phyloP scores from a whole-genome alignment of 1,140 invertebrate species.

The Ostrea edulis region DNA sequence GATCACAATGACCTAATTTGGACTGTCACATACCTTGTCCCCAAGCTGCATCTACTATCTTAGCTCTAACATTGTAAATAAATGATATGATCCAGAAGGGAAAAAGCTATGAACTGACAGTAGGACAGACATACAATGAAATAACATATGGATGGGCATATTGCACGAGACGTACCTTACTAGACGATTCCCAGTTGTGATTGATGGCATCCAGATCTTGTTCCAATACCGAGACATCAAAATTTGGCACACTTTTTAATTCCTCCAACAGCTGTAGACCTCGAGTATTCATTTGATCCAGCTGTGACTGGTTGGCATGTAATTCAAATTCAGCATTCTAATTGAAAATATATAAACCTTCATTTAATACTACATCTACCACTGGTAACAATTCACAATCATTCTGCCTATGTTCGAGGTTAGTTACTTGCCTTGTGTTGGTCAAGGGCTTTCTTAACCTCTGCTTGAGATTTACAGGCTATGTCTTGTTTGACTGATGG shows the following conservation, averaged over 20 bases:
- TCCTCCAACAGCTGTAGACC: slow-evolving; percentile 76
- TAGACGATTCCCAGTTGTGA: slow-evolving; percentile 87
- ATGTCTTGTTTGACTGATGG: slow-evolving; percentile 68
- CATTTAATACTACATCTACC: not conserved
- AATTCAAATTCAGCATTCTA: slow-evolving; percentile 78
- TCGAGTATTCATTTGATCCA: slow-evolving; percentile 76
- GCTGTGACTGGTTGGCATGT: slow-evolving; percentile 72
- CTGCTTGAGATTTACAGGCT: slow-evolving; percentile 66
- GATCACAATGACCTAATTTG: too few species aligned
- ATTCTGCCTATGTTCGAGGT: too few species aligned
- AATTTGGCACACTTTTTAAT: slow-evolving; percentile 84
- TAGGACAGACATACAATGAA: too few species aligned
- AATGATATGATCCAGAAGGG: too few species aligned
- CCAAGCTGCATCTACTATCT: too few species aligned
- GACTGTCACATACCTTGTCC: too few species aligned
- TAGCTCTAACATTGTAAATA: too few species aligned
- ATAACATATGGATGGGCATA: too few species aligned
- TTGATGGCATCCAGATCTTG: slow-evolving; percentile 76
- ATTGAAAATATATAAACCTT: slow-evolving; percentile 47
- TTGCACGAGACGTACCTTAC: slow-evolving; percentile 80
- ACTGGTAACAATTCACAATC: not conserved
- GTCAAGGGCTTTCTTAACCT: slow-evolving; percentile 73
- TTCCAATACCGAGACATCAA: slow-evolving; percentile 82
- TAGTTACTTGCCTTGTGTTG: slow-evolving; percentile 70
- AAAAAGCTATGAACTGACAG: too few species aligned